These are phyloP conservation scores for Grammomys dolichurus DNA, from an alignment of 2,113 vertebrate species.

Conservation along the genomic window DNA sequence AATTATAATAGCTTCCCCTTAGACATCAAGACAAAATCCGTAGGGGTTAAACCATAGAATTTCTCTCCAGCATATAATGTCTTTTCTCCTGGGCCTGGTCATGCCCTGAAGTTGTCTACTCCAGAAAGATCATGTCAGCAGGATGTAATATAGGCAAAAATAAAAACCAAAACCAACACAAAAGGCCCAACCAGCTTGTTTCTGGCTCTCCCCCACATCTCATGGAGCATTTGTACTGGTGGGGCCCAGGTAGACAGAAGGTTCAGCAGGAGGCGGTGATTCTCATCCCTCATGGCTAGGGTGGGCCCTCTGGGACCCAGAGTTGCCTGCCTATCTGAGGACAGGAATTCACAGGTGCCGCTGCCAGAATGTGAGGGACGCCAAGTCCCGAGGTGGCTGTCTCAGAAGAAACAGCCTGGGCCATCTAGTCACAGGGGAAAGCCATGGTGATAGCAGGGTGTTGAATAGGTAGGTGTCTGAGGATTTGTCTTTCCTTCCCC, in stretches of 20 bases:
- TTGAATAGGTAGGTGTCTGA: neutral
- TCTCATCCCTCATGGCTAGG: neutral
- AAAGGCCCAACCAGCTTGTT: neutral
- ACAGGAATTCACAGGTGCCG: neutral
- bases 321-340: neutral
- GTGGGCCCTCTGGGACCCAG: neutral
- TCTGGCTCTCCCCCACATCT: neutral
- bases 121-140: neutral
- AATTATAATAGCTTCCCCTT: neutral
- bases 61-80: neutral
- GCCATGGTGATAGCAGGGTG: neutral
- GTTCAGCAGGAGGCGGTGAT: neutral
- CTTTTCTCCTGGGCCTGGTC: neutral
- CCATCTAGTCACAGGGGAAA: neutral
- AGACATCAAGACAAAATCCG: neutral
- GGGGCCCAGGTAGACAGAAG: neutral
- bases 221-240: no score
- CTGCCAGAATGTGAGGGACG: neutral
- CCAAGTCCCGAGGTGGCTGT: neutral
- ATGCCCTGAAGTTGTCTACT: neutral
- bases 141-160: neutral
- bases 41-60: neutral
- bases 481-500: neutral
- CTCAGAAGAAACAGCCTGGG: constrained; percentile 5
- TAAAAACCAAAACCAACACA: neutral